A percentile compares a stretch with the other conserved stretches of the same genome.
Conservation (phyloP, 2,797 vertebrate species). For the Diplodus sargus region DNA sequence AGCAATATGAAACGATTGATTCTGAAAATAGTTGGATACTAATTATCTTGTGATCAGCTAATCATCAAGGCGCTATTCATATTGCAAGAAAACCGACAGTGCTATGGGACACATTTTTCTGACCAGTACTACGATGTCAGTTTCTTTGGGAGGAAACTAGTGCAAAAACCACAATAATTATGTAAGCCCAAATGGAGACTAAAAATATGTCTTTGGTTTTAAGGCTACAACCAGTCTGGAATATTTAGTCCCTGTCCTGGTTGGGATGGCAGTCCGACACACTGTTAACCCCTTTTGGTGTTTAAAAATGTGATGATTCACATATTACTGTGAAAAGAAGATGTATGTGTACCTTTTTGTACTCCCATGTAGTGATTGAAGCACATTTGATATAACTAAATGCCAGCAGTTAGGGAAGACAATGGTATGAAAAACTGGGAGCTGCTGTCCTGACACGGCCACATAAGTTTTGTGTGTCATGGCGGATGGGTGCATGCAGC, state of each 20-base stretch:
- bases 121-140: neutral
- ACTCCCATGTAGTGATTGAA: neutral
- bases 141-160: neutral
- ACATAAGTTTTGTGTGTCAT: slow-evolving; percentile 24
- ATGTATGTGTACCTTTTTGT: slow-evolving; percentile 27
- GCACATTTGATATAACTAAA: slow-evolving; percentile 7
- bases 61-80: too few relatives aligned
- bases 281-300: slow-evolving; percentile 12
- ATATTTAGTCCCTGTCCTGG: slow-evolving; percentile 3
- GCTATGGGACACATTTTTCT: neutral
- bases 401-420: slow-evolving; percentile 7
- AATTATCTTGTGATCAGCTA: too few relatives aligned
- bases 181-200: neutral
- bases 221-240: neutral
- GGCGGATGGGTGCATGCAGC: slow-evolving; percentile 18
- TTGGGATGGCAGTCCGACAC: neutral
- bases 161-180: slow-evolving; percentile 14
- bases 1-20: too few relatives aligned
- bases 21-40: too few relatives aligned
- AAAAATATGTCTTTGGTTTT: slow-evolving; percentile 8
- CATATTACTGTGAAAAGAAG: slow-evolving; percentile 27
- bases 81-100: neutral
- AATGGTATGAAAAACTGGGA: slow-evolving; percentile 29
- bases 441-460: slow-evolving; percentile 11
- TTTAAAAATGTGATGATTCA: slow-evolving; percentile 26